Evolutionary conservation across 2,797 vertebrate species (phyloP).

Genomic region (Channallabes apus): DNA sequence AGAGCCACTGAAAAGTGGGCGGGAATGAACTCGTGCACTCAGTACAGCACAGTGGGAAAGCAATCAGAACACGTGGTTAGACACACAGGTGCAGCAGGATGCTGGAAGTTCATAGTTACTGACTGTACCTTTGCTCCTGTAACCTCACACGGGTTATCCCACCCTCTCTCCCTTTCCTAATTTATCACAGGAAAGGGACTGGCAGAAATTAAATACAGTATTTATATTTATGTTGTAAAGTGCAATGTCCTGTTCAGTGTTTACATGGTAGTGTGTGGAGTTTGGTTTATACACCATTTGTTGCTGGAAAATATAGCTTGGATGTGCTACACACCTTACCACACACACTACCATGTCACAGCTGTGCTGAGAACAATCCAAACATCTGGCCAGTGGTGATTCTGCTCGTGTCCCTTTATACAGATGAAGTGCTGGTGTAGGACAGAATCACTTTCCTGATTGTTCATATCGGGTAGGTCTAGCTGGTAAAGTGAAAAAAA

Average conservation of each 20-base stretch:
- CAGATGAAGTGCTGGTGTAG: neutral
- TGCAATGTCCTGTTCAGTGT: neutral
- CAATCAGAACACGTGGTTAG: neutral
- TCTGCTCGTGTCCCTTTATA: neutral
- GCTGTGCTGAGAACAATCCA: neutral
- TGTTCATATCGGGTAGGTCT: neutral
- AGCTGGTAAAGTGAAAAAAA: neutral
- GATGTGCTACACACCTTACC: neutral
- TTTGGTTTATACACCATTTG: neutral
- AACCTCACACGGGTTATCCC: neutral
- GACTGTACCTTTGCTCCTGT: neutral
- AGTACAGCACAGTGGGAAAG: neutral
- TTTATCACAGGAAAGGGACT: neutral
- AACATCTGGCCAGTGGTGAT: neutral
- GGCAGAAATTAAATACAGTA: neutral
- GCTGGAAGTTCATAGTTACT: neutral
- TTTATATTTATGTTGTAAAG: too few species aligned
- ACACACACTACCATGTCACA: too few species aligned
- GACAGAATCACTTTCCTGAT: neutral
- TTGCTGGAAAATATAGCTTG: neutral
- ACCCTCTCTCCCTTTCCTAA: too few species aligned
- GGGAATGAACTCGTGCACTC: neutral
- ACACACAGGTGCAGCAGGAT: neutral
- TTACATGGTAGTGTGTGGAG: neutral
- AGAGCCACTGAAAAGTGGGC: conserved; percentile 10